These are phyloP conservation scores for Dicycla oo DNA, from an alignment of 2,888 invertebrate genomes.

Conservation along the genomic window DNA sequence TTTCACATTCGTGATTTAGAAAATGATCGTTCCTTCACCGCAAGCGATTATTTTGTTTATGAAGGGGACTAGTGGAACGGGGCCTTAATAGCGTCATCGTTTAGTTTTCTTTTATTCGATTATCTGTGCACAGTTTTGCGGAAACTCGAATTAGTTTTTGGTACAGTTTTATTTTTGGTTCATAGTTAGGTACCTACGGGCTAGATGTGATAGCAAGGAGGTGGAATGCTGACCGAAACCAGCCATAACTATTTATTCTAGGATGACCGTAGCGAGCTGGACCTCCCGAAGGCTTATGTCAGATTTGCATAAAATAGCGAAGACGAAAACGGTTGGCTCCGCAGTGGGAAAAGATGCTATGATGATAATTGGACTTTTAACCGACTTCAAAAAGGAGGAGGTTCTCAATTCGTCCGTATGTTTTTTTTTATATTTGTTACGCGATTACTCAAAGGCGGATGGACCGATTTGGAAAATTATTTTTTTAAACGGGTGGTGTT, in stretches of 20 bases:
- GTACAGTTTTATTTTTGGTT: neutral
- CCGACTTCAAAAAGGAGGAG: too few relatives aligned
- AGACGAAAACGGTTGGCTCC: neutral
- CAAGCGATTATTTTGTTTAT: constrained; percentile 88
- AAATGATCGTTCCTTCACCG: constrained; percentile 84
- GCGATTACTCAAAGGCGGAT: too few relatives aligned
- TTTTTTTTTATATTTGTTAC: too few relatives aligned
- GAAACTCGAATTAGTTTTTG: neutral
- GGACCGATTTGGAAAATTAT: too few relatives aligned
- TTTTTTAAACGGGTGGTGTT: too few relatives aligned
- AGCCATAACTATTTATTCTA: neutral
- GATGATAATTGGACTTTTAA: neutral
- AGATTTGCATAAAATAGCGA: neutral
- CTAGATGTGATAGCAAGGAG: neutral
- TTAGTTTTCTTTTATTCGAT: constrained; percentile 78
- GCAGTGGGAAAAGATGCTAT: neutral
- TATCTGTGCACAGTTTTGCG: constrained; percentile 51
- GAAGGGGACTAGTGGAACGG: constrained; percentile 68
- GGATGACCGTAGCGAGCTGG: neutral
- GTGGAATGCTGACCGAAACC: neutral
- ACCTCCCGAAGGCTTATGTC: neutral
- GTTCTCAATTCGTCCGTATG: too few relatives aligned
- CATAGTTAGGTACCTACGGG: neutral
- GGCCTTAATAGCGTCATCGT: constrained; percentile 77
- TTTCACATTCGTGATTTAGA: constrained; percentile 88